These are phyloP conservation scores for Leptinotarsa texana DNA, from an alignment of 1,140 invertebrate genomes.

Conservation along the genomic window DNA sequence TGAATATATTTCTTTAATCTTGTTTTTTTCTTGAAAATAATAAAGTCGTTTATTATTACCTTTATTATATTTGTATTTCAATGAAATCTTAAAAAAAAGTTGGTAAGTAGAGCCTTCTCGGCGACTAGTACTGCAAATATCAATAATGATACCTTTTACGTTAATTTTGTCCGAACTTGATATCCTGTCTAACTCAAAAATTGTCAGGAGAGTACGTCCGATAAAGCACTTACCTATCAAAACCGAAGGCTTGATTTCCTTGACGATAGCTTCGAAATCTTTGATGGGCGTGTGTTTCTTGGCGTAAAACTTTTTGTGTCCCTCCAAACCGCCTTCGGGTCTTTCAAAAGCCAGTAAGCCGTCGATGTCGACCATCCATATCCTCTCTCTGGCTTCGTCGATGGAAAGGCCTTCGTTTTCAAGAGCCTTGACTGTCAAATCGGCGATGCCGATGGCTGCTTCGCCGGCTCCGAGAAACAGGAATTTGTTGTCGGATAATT, in stretches of 20 bases:
- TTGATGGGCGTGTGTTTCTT: slow-evolving; percentile 80
- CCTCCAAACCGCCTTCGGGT: slow-evolving; percentile 72
- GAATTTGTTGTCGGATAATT: slow-evolving; percentile 80
- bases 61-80: too few species aligned
- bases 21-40: too few species aligned
- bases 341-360: slow-evolving; percentile 77
- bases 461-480: slow-evolving; percentile 93
- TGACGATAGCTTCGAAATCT: slow-evolving; percentile 77
- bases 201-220: not conserved
- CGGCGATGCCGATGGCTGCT: slow-evolving; percentile 33
- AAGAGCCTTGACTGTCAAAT: slow-evolving; percentile 83
- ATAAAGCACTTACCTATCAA: slow-evolving; percentile 72
- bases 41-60: too few species aligned
- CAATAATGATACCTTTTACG: not conserved
- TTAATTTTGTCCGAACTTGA: too few species aligned
- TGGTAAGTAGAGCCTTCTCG: too few species aligned
- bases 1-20: too few species aligned
- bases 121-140: not conserved
- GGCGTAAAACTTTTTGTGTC: slow-evolving; percentile 80
- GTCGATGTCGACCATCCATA: slow-evolving; percentile 89
- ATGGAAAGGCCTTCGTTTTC: slow-evolving; percentile 75
- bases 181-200: too few species aligned
- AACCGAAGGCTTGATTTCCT: slow-evolving; percentile 80
- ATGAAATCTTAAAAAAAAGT: too few species aligned
- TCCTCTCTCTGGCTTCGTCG: slow-evolving; percentile 77